phyloP scores from a whole-genome alignment of 2,113 vertebrate genomes.

The Sterna hirundo region DNA sequence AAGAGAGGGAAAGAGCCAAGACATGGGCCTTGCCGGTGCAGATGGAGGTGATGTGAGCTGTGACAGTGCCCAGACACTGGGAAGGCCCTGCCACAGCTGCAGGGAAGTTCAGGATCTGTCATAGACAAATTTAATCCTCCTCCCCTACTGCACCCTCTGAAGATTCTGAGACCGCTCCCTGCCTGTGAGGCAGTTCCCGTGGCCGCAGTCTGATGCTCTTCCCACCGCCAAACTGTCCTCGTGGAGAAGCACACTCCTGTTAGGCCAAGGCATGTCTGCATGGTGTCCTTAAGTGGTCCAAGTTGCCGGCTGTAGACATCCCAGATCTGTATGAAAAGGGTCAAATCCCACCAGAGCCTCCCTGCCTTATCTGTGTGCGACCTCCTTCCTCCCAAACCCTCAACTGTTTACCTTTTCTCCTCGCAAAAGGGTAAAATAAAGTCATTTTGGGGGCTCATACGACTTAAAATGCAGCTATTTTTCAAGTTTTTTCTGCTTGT shows the following conservation, averaged over 20 bases:
- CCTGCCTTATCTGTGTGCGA: not conserved
- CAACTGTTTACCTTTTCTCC: not conserved
- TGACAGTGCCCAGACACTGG: not conserved
- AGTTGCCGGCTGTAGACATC: not conserved
- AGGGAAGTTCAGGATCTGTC: not conserved
- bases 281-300: not conserved
- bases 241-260: not conserved
- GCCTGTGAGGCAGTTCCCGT: not conserved
- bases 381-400: not conserved
- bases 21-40: not conserved
- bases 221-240: not conserved
- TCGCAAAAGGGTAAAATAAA: not conserved
- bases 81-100: not conserved
- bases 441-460: not conserved
- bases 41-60: not conserved
- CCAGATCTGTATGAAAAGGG: not conserved
- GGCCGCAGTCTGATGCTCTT: not conserved
- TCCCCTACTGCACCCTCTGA: not conserved
- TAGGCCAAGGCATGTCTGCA: not conserved
- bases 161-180: not conserved
- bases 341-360: not conserved
- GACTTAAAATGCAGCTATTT: not conserved
- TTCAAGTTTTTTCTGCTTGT: conserved; percentile 8
- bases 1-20: not conserved
- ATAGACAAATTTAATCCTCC: not conserved